A percentile compares a stretch with the other conserved stretches of the same genome.
Conservation (phyloP, 1,140 invertebrate genomes). For the Cherax destructor region DNA sequence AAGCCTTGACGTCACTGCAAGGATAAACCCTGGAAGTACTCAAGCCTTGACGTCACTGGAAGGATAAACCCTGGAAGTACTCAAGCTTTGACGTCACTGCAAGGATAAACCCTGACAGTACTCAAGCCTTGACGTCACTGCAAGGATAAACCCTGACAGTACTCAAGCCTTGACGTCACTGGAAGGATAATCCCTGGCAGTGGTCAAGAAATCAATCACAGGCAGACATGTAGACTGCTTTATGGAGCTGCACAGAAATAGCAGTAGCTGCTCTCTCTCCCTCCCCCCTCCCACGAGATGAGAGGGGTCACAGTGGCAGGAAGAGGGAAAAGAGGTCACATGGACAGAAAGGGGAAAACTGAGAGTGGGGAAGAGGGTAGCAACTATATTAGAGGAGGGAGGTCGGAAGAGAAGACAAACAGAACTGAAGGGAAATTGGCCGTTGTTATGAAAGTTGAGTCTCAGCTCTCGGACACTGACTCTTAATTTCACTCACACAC, state of each 20-base stretch:
- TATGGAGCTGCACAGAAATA: neutral
- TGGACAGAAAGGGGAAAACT: neutral
- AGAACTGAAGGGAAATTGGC: neutral
- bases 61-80: no score
- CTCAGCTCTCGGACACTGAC: no score
- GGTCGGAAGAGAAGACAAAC: neutral
- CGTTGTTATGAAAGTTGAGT: no score
- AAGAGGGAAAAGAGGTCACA: neutral
- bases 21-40: no score
- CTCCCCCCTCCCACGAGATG: no score
- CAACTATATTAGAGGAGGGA: neutral
- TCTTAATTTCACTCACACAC: no score
- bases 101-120: no score
- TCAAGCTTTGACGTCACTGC: neutral
- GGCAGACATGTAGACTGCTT: neutral
- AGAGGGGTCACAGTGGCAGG: neutral
- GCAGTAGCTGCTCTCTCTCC: neutral
- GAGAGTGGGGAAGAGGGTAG: slow-evolving; percentile 11
- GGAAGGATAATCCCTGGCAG: neutral
- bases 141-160: neutral
- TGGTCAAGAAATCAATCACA: slow-evolving; percentile 11
- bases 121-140: no score
- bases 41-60: no score
- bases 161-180: slow-evolving; percentile 6
- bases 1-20: no score